Evolutionary conservation across 2,113 vertebrate species (phyloP).

Genomic region (Aegithalos caudatus): DNA sequence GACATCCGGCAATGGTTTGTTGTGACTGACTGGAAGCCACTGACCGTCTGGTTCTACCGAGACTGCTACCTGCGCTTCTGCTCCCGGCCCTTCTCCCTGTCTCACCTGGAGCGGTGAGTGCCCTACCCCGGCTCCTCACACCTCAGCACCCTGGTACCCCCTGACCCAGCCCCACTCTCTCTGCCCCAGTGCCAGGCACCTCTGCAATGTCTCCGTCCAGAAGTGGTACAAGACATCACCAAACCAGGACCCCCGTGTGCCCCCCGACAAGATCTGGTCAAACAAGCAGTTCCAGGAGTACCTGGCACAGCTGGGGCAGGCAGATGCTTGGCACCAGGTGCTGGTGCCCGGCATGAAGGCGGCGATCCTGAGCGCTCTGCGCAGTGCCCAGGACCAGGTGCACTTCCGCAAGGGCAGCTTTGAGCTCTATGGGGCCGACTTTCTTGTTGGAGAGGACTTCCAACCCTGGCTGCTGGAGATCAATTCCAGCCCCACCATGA

Average conservation of each 20-base stretch:
- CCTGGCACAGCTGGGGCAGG: conserved; percentile 73
- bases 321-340: conserved; percentile 71
- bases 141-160: background rate
- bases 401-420: conserved; percentile 83
- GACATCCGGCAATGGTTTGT: conserved; percentile 94
- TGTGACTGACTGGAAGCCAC: conserved; percentile 92
- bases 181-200: conserved; percentile 81
- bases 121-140: accelerated
- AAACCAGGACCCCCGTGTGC: conserved; percentile 26
- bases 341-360: conserved; percentile 88
- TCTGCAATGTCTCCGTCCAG: conserved; percentile 94
- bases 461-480: conserved; percentile 93
- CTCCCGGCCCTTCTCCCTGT: conserved; percentile 84
- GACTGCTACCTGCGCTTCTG: conserved; percentile 93
- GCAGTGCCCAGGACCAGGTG: conserved; percentile 83
- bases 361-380: conserved; percentile 79
- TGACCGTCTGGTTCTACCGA: conserved; percentile 90
- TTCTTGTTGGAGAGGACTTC: conserved; percentile 84
- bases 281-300: conserved; percentile 79
- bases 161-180: background rate
- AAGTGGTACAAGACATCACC: conserved; percentile 38
- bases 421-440: conserved; percentile 91
- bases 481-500: conserved; percentile 93
- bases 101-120: conserved; percentile 82
- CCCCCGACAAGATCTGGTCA: conserved; percentile 87